Evolutionary conservation across 2,888 invertebrate species (phyloP).

Genomic region (Silvanus unidentatus): DNA sequence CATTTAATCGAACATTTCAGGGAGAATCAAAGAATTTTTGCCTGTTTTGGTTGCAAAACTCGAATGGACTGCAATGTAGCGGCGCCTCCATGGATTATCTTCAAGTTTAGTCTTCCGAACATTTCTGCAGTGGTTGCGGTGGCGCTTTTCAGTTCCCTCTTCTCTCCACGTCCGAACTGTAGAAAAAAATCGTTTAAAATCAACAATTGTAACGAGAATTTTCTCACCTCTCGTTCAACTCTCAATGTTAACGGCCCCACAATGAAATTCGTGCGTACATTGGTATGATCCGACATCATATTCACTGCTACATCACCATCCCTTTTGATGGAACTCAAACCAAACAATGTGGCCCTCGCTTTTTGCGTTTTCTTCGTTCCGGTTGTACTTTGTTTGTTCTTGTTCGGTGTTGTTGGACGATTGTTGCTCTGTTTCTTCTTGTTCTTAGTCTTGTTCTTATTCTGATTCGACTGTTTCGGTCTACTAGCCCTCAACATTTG

Average conservation of each 20-base stretch:
- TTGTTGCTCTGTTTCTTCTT: slow-evolving; percentile 27
- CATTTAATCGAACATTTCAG: background rate
- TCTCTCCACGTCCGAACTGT: slow-evolving; percentile 67
- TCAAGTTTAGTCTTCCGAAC: slow-evolving; percentile 71
- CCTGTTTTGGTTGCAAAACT: slow-evolving; percentile 83
- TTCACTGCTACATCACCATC: slow-evolving; percentile 76
- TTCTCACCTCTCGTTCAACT: slow-evolving; percentile 69
- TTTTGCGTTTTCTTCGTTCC: slow-evolving; percentile 52
- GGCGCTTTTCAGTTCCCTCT: slow-evolving; percentile 77
- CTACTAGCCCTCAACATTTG: slow-evolving; percentile 16
- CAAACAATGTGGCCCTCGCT: slow-evolving; percentile 74
- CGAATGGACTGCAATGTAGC: slow-evolving; percentile 78
- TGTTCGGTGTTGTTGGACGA: slow-evolving; percentile 43
- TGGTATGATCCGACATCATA: slow-evolving; percentile 73
- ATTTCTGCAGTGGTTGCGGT: slow-evolving; percentile 85
- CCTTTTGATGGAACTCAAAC: slow-evolving; percentile 70
- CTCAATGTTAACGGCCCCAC: slow-evolving; percentile 73
- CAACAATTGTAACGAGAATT: background rate
- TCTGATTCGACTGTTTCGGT: slow-evolving; percentile 12
- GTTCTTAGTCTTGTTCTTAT: slow-evolving; percentile 32
- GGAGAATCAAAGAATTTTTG: slow-evolving; percentile 34
- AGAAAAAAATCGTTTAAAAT: slow-evolving; percentile 17
- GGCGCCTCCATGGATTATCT: slow-evolving; percentile 72
- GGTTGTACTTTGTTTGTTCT: slow-evolving; percentile 14
- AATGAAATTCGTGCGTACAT: slow-evolving; percentile 75